Evolutionary conservation across 2,113 vertebrate species (phyloP), one percentile per base, ranked within the genome.

Genomic region (Microtus ochrogaster): DNA sequence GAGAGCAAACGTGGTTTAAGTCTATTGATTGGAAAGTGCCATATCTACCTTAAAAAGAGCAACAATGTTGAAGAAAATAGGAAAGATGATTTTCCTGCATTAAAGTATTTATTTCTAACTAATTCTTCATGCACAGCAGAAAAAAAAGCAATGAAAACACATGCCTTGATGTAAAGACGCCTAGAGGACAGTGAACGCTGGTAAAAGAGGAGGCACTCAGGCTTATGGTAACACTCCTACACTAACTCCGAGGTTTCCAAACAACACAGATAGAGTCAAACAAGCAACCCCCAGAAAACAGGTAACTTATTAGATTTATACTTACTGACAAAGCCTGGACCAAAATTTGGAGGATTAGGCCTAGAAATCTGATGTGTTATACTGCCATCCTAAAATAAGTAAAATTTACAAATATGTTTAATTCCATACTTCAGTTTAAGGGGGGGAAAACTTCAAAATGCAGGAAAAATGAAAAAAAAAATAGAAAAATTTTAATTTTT

Each of bases 271-370:
- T 30, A 74, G 6, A 96, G 90, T 61, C 91, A 96, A 93, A 96
- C 91, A 93, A 96, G 24, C 93, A 66, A 97, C 90, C 39, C 86
- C 88, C 30, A 96, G 63, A 97, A 96, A 92, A 96, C 95, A 97
- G 33, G 81, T 2, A 97, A 94, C 61, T 94, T 72, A 95, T 96
- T 65, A 98, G 89, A 97, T 90, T 89, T 93, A 98, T 98, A 99
- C 99, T 99, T 99, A 99, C 99, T 99, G 98, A 99, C 98, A 98
- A 99, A 99, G 95, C 99, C 99, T 33, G 99, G 98, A 95, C 99
- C 99, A 95, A 99, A 99, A 98, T 94, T 99, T 92, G 99, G 99
- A 95, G 99, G 99, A 97, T 98, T 99, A 63, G 99, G 99, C n/a
- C 99, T 99, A 77, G 99, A 98, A 98, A 99, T 98, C 97, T 99